Base-by-base conservation (phyloP, 2,888 invertebrate species). In the Synanthedon andrenaeformis region DNA sequence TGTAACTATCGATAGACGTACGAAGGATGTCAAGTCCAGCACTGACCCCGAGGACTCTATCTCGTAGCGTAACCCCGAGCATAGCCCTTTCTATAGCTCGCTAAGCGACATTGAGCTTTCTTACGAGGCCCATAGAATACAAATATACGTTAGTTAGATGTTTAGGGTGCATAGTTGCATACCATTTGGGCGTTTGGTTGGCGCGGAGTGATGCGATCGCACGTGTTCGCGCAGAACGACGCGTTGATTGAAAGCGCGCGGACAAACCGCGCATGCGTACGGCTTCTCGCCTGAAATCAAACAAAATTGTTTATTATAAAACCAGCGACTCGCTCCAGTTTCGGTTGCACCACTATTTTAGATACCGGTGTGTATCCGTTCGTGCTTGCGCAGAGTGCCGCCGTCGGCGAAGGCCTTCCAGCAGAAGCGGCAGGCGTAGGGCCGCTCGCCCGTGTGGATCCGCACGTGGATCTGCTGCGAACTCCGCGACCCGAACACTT, bases 341-440 rank as follows among this genome's bases (percentile, higher is more conserved):
- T 17, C 17, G 17, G 17, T 17, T 17, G 17, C 17, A 17, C 17
- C 17, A 17, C 17, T 17, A 17, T n/a, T n/a, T n/a, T n/a, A 10
- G 2, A 35, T 35, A 87, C 91, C 94, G 0, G 95, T 95, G 65
- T 95, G 95, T 64, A 95, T 95, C 10, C 95, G 88, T 69, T 95
- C 95, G 70, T 95, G 95, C 70, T 95, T 95, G 41, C 95, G 83
- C 50, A 95, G 75, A 1, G 95, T 95, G 23, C 95, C 95, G 45
- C 95, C 95, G 73, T 95, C 95, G 0, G 95, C 95, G 72, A 95
- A 95, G 0, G 95, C 95, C 72, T 95, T 95, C 94, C 94, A 94
- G 70, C 95, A 95, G 77, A 92, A 95, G 10, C 93, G 90, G 70
- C 95, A 95, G 0, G 93, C 94, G 67, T 95, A 95, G 0, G 95